phyloP scores from a whole-genome alignment of 2,888 invertebrate species.

The Aphidoletes aphidimyza region DNA sequence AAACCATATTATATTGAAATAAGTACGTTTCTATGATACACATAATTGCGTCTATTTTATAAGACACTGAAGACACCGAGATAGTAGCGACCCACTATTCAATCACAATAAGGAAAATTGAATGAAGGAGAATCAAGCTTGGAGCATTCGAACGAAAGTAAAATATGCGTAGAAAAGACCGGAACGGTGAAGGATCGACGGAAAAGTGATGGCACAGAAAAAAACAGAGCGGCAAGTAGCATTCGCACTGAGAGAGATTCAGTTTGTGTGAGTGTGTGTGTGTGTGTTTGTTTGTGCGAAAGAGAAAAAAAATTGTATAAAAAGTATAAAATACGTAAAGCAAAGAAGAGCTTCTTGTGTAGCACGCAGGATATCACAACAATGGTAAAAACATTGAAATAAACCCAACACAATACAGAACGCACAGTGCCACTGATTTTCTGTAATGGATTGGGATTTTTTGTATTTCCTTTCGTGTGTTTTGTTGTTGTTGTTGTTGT shows the following conservation, averaged over 20 bases:
- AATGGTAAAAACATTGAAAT: slow-evolving; percentile 29
- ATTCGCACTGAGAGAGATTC: too few species aligned
- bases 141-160: neutral
- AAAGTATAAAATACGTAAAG: neutral
- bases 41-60: slow-evolving; percentile 1
- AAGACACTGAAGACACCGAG: neutral
- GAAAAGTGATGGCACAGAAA: too few species aligned
- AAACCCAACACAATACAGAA: slow-evolving; percentile 20
- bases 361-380: slow-evolving; percentile 34
- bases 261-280: too few species aligned
- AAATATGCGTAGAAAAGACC: neutral
- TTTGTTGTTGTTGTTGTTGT: neutral
- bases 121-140: neutral
- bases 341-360: slow-evolving; percentile 24
- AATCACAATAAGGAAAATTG: neutral
- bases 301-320: neutral
- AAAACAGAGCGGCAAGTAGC: too few species aligned
- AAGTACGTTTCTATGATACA: slow-evolving; percentile 8
- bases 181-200: neutral
- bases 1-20: slow-evolving; percentile 38
- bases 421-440: slow-evolving; percentile 38
- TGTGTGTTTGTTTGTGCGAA: too few species aligned
- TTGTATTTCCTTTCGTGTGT: neutral
- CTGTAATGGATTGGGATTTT: slow-evolving; percentile 28
- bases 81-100: neutral